These are phyloP conservation scores for Caenorhabditis uteleia DNA, from an alignment of 2,888 invertebrate genomes.

Conservation along the genomic window DNA sequence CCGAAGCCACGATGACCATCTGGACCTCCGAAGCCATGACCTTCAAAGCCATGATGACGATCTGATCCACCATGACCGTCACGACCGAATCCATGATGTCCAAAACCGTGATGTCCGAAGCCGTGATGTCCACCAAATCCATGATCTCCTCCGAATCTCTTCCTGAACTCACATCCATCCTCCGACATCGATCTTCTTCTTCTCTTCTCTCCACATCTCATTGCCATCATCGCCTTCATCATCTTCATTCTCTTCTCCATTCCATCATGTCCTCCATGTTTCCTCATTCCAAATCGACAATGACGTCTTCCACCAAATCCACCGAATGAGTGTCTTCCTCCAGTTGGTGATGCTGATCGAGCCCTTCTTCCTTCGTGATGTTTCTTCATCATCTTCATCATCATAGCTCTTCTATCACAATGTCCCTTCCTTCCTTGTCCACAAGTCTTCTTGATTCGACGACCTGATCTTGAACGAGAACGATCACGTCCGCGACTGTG, in stretches of 20 bases:
- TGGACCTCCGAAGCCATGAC: constrained; percentile 10
- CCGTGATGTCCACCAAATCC: constrained; percentile 16
- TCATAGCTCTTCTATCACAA: background rate
- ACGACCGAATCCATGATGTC: constrained; percentile 11
- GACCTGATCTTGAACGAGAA: constrained; percentile 6
- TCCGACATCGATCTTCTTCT: too few relatives aligned
- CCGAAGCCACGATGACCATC: constrained; percentile 3
- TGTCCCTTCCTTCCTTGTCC: background rate
- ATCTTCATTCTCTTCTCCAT: background rate
- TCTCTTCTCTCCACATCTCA: too few relatives aligned
- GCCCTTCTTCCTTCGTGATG: constrained; percentile 20
- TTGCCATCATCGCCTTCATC: too few relatives aligned
- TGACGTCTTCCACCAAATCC: constrained; percentile 4
- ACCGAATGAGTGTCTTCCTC: constrained; percentile 6
- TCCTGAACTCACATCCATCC: too few relatives aligned
- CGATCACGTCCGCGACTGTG: constrained; percentile 9
- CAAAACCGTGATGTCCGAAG: background rate
- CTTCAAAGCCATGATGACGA: constrained; percentile 11
- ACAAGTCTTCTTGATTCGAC: background rate
- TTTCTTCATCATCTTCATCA: too few relatives aligned
- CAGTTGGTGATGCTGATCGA: constrained; percentile 11
- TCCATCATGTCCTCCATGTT: constrained; percentile 4
- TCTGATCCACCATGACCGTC: too few relatives aligned
- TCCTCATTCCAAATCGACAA: constrained; percentile 4
- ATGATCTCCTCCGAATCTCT: constrained; percentile 6